Base-by-base conservation (phyloP, 1,140 invertebrate species). In the Drosophila malerkotliana region DNA sequence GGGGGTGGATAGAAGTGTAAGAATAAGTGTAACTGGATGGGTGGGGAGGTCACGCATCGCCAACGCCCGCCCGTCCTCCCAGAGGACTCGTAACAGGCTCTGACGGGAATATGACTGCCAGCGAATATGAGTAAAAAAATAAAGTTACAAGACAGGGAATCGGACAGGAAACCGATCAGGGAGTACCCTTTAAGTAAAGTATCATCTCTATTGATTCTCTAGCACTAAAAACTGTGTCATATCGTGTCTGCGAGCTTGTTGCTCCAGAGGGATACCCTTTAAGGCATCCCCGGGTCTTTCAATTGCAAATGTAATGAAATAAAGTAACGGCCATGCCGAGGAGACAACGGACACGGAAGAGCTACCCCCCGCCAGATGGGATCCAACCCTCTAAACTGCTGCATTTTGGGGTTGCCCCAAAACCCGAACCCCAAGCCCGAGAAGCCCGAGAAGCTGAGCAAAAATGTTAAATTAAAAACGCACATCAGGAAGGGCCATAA, bases 11-110 rank as follows among this genome's bases (percentile, higher is more conserved):
- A 26, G 37, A 69, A 69, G 41, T 56, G 55, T 47, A 47, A 47
- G 44, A 10, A 21, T 47, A 47, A 47, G 48, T 53, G 61, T 47
- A 21, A 21, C 15, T 39, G 18, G 41, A 28, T 53, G 37, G 26
- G n/a, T 26, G 68, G 51, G 24, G 54, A 74, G 72, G 62, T 60
- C 72, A 75, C 64, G 73, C 74, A 56, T 45, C 28, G 62, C 48
- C 48, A 9, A 9, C 60, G 49, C 51, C 26, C 51, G 32, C 62
- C 47, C 61, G 24, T 44, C 44, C 52, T 79, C 77, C 72, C 78
- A 63, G 54, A 63, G 71, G 75, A 60, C 75, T 75, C 69, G 64
- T 72, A 79, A 54, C 77, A 62, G 74, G 37, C 67, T 72, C 76
- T 60, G 51, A 44, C 57, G 57, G 59, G 28, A 72, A 54, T 58